These are phyloP conservation scores for Venusia cambrica DNA, from an alignment of 2,888 invertebrate genomes.

Conservation along the genomic window DNA sequence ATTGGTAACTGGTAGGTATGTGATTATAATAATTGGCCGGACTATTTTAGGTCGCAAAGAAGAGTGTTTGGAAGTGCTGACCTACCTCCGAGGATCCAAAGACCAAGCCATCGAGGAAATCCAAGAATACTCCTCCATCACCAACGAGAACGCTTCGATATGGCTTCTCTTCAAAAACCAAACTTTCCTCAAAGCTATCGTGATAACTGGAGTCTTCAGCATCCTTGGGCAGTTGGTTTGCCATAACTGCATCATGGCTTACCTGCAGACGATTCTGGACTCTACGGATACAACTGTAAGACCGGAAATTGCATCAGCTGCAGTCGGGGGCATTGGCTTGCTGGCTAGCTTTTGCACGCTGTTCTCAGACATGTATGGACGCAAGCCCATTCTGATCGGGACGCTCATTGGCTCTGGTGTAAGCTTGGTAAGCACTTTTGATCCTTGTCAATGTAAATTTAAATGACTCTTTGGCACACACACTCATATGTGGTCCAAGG, in stretches of 20 bases:
- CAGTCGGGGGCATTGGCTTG: constrained; percentile 49
- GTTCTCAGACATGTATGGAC: constrained; percentile 42
- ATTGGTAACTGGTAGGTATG: too few species aligned
- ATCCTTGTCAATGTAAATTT: too few species aligned
- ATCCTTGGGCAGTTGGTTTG: constrained; percentile 39
- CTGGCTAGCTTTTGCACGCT: constrained; percentile 44
- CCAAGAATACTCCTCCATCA: constrained; percentile 40
- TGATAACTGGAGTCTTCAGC: constrained; percentile 16
- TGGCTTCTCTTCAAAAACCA: constrained; percentile 10
- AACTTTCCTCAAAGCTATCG: constrained; percentile 16
- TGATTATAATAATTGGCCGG: too few species aligned
- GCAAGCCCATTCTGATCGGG: constrained; percentile 28
- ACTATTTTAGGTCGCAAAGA: constrained; percentile 42
- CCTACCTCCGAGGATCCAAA: constrained; percentile 46
- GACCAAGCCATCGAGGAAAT: constrained; percentile 42
- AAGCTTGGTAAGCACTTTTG: constrained; percentile 27
- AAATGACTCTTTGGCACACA: too few species aligned
- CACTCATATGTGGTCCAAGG: too few species aligned
- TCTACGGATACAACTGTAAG: constrained; percentile 46
- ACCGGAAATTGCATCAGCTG: constrained; percentile 46
- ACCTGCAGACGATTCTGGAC: constrained; percentile 51
- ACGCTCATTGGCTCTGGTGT: constrained; percentile 12
- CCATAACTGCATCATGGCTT: constrained; percentile 48
- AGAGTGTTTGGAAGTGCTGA: constrained; percentile 44
- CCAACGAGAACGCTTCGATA: constrained; percentile 2